A percentile compares a stretch with the other conserved stretches of the same genome.
phyloP scores from a whole-genome alignment of 2,888 invertebrate genomes.

The Xanthorhoe designata region DNA sequence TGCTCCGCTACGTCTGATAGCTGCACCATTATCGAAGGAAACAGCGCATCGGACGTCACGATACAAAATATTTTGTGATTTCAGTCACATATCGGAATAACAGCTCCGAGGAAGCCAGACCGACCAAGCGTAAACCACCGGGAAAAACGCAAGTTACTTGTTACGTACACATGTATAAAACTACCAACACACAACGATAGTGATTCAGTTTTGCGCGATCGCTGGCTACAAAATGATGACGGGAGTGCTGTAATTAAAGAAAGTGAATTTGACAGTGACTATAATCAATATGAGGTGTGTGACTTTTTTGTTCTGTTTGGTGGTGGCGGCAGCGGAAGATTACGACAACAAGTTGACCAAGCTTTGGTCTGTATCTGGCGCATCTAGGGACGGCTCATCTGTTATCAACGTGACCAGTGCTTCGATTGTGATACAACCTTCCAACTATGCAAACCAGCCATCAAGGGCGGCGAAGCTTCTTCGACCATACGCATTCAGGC shows the following conservation, averaged over 20 bases:
- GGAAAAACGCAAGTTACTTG: constrained; percentile 79
- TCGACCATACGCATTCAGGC: constrained; percentile 67
- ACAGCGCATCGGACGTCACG: constrained; percentile 65
- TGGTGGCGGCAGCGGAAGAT: constrained; percentile 58
- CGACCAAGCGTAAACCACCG: constrained; percentile 74
- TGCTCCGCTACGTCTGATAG: constrained; percentile 27
- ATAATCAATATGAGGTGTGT: constrained; percentile 59
- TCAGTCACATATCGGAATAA: constrained; percentile 74
- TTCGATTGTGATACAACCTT: constrained; percentile 68
- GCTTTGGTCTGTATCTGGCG: constrained; percentile 67
- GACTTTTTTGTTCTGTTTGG: constrained; percentile 65
- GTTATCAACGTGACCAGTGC: constrained; percentile 73
- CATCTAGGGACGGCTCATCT: constrained; percentile 66
- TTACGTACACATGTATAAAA: constrained; percentile 82
- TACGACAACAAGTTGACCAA: constrained; percentile 72
- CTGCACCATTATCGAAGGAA: constrained; percentile 66
- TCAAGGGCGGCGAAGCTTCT: constrained; percentile 54
- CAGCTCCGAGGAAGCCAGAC: constrained; percentile 63
- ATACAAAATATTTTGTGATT: constrained; percentile 62
- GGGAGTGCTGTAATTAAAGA: constrained; percentile 62
- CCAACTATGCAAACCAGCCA: constrained; percentile 54
- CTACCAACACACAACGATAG: constrained; percentile 72
- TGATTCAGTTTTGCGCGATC: constrained; percentile 83
- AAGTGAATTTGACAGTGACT: constrained; percentile 61
- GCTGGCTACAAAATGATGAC: constrained; percentile 77